A percentile compares a stretch with the other conserved stretches of the same genome.
Evolutionary conservation across 2,797 vertebrate species (phyloP).

Genomic region (Pygocentrus nattereri): DNA sequence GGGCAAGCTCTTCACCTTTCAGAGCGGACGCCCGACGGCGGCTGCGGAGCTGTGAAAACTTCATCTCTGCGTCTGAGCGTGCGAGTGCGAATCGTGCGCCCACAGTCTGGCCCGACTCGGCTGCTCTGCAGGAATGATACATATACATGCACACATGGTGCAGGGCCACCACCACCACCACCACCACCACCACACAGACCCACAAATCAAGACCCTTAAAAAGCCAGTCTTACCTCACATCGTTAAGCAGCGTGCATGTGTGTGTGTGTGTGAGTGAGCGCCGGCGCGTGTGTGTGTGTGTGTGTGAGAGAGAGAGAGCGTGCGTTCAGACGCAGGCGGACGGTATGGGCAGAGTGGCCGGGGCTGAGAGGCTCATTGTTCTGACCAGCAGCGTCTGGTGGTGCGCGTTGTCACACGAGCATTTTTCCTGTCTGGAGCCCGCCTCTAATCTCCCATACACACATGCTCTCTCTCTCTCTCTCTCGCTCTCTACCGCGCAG

Average conservation of each 20-base stretch:
- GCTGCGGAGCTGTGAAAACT: conserved; percentile 26
- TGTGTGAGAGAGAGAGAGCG: conserved; percentile 37
- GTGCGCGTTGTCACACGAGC: conserved; percentile 69
- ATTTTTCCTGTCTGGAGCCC: conserved; percentile 66
- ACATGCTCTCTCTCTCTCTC: not conserved
- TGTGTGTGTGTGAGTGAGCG: conserved; percentile 17
- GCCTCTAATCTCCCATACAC: conserved; percentile 64
- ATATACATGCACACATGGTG: conserved; percentile 7
- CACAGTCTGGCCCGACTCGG: not conserved
- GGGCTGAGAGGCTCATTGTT: conserved; percentile 70
- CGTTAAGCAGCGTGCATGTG: conserved; percentile 66
- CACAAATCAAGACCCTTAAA: not conserved
- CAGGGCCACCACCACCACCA: not conserved
- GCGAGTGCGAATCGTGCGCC: not conserved
- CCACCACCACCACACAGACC: not conserved
- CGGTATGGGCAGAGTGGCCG: conserved; percentile 65
- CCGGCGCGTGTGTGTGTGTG: conserved; percentile 26
- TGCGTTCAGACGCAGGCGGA: conserved; percentile 60
- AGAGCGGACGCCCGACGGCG: conserved; percentile 63
- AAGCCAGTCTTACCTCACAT: conserved; percentile 78
- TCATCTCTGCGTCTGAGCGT: conserved; percentile 20
- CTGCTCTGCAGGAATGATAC: not conserved
- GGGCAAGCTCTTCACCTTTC: conserved; percentile 83
- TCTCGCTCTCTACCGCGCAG: conserved; percentile 8
- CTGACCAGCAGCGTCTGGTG: conserved; percentile 61